Percentiles rank a stretch among this genome's conserved stretches.
Conservation (phyloP, 2,888 invertebrate species). For the Tupiocoris notatus region DNA sequence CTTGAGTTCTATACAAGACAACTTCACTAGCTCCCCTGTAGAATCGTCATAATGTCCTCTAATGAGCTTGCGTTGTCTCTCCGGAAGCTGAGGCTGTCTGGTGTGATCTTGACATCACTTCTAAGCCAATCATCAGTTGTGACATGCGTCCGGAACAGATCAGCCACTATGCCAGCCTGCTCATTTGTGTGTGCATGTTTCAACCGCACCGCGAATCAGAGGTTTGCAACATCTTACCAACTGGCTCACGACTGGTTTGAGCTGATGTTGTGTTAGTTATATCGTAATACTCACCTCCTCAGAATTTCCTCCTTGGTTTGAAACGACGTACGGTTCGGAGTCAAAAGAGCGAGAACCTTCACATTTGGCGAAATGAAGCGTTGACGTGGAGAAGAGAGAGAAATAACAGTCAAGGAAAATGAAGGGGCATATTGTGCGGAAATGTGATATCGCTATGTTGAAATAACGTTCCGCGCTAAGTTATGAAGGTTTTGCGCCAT, state of each 20-base stretch:
- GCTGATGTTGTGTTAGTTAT: neutral
- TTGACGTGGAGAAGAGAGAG: neutral
- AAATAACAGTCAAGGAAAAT: neutral
- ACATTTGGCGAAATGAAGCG: neutral
- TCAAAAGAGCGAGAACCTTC: neutral
- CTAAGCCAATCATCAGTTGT: constrained; percentile 25
- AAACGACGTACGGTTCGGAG: neutral
- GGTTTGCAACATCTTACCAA: neutral
- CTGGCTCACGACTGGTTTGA: neutral
- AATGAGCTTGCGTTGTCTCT: neutral
- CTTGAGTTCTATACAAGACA: too few relatives aligned
- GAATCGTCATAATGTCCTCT: too few relatives aligned
- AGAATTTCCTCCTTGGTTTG: neutral
- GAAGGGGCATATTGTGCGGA: neutral
- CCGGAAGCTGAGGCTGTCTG: neutral
- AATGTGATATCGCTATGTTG: neutral
- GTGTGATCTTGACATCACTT: constrained; percentile 32
- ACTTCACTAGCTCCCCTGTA: too few relatives aligned
- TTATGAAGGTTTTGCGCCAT: neutral
- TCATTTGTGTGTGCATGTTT: neutral
- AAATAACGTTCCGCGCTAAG: neutral
- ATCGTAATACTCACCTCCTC: neutral
- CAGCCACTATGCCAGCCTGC: neutral
- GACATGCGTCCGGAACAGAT: constrained; percentile 28
- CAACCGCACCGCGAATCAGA: neutral